Base-by-base conservation (phyloP, 2,113 vertebrate species). In the Naja naja region DNA sequence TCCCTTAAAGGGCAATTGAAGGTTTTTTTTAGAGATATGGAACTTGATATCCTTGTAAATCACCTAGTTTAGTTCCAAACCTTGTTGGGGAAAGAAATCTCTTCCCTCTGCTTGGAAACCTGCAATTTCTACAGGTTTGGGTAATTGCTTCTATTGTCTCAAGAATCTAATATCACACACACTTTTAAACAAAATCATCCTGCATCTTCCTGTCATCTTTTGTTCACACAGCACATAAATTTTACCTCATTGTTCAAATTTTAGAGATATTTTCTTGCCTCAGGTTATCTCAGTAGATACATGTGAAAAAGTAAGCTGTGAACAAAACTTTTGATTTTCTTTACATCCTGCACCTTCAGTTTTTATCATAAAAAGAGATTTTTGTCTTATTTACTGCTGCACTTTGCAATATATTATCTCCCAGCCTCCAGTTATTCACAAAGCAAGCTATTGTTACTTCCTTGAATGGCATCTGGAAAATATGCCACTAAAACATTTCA, bases 381-480 rank as follows among this genome's bases (percentile, higher is more conserved):
- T 93, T 93, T 93, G 20, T 92, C 43, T 92, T 49, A 54, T n/a
- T 64, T 81, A 85, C 69, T 56, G 16, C 27, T 85, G 87, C 39
- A 20, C 53, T 91, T 91, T 69, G 45, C 5, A 49, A 43, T 47
- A 23, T 39, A 45, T 93, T 93, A 89, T 39, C 52, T 92, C 9
- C 5, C 88, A 54, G 52, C 39, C 55, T 91, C 93, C 90, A 88
- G 74, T 89, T 7, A 7, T 90, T 93, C 93, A 53, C 90, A 91
- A 74, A 91, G 87, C 43, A 54, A 93, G 58, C 92, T 5, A 0
- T 94, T 60, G 49, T 94, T 88, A 87, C 87, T 69, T 95, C 58
- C n/a, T 69, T 92, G 87, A 94, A 88, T 81, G 88, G 91, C 81
- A 25, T 87, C 90, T 5, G 49, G 87, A 93, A 95, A 94, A 93